Evolutionary conservation across 2,797 vertebrate genomes (phyloP), one percentile per base, ranked within the genome.

Genomic region (Ptychobarbus kaznakovi): DNA sequence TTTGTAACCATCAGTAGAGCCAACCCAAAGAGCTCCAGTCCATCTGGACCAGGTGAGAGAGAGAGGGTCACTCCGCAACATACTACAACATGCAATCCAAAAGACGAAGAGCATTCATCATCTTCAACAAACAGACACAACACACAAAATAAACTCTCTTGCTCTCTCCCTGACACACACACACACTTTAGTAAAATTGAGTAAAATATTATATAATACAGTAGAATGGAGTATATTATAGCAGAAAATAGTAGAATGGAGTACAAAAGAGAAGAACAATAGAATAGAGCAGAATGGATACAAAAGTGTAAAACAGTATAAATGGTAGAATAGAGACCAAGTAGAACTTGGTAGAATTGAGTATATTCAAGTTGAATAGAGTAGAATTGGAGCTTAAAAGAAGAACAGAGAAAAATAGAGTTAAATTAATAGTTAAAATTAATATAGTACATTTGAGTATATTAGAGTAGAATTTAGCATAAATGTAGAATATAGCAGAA

Each of bases 11-110:
- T 32, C 38, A 61, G 38, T 32, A 63, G 69, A 49, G 46, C 82
- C 76, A 77, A 81, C 61, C 13, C 15, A 75, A 49, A 51, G 56
- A 18, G 69, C 46, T n/a, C 11, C 8, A 42, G 65, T 74, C 75
- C 70, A 76, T 87, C 86, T 73, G 72, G 51, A 25, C 13, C n/a
- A 68, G 38, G 66, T 72, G 77, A 66, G n/a, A 58, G 72, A 28
- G 15, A 44, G 9, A 15, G 16, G 12, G 35, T 61, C 35, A 40
- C 13, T 58, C 35, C 22, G 2, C 18, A 70, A 12, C 20, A 40
- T 63, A 20, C 22, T 61, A 15, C 49, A 53, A 32, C 28, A 38
- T 61, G 49, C 6, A 25, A 53, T 15, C 11, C 53, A 72, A 8
- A 53, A 32, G 20, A 40, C 32, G 13, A 16, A 72, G 5, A 20